Conservation (phyloP, 2,888 invertebrate species). For the Halocaridina rubra region DNA sequence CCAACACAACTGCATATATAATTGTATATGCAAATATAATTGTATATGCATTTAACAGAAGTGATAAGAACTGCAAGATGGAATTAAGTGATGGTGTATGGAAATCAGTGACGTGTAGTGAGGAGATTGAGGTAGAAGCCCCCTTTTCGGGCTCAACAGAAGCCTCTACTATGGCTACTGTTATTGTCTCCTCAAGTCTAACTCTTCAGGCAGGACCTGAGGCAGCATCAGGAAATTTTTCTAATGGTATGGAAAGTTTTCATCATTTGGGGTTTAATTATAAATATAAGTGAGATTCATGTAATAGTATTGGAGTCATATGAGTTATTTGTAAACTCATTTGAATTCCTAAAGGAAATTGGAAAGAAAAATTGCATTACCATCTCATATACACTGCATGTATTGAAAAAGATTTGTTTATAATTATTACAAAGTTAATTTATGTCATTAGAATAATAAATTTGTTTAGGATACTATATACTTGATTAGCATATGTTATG, state of each 20-base stretch:
- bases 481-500: too few relatives aligned
- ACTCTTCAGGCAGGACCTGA: constrained; percentile 6
- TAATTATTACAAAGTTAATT: too few relatives aligned
- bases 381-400: too few relatives aligned
- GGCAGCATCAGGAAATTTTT: background rate
- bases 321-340: too few relatives aligned
- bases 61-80: constrained; percentile 14
- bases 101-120: constrained; percentile 13
- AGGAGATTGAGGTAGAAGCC: constrained; percentile 6
- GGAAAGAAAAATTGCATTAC: too few relatives aligned
- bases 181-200: background rate
- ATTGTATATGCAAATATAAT: too few relatives aligned
- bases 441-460: too few relatives aligned
- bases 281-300: background rate
- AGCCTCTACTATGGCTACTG: background rate
- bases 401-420: too few relatives aligned
- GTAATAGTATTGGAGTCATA: too few relatives aligned
- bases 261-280: background rate
- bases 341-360: too few relatives aligned
- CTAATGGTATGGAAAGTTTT: background rate
- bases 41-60: background rate
- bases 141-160: background rate
- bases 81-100: background rate
- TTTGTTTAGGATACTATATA: too few relatives aligned
- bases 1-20: too few relatives aligned